phyloP scores from a whole-genome alignment of 2,888 invertebrate genomes.

The Eledone cirrhosa region DNA sequence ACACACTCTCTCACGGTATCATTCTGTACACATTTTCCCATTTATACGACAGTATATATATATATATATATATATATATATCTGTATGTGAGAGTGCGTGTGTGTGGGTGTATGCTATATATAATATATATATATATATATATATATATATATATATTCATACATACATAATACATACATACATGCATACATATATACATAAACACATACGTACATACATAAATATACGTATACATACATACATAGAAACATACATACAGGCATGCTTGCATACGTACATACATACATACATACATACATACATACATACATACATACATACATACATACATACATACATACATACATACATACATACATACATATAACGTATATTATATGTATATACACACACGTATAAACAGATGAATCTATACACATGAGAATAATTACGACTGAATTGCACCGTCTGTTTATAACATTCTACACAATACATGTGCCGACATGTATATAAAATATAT shows the following conservation, averaged over 20 bases:
- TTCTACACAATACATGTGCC: no score
- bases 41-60: background rate
- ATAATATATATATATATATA: constrained; percentile 6
- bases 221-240: background rate
- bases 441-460: no score
- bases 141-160: background rate
- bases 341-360: background rate
- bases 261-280: background rate
- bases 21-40: no score
- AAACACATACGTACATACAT: background rate
- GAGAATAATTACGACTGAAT: no score
- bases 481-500: no score
- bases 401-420: background rate
- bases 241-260: background rate
- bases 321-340: background rate
- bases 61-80: background rate
- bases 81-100: background rate
- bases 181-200: background rate
- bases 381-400: background rate
- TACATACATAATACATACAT: background rate
- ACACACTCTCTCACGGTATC: no score
- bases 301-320: background rate
- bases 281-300: background rate
- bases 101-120: background rate
- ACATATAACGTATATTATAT: background rate